Evolutionary conservation across 2,113 vertebrate species (phyloP).

Genomic region (Spea bombifrons): DNA sequence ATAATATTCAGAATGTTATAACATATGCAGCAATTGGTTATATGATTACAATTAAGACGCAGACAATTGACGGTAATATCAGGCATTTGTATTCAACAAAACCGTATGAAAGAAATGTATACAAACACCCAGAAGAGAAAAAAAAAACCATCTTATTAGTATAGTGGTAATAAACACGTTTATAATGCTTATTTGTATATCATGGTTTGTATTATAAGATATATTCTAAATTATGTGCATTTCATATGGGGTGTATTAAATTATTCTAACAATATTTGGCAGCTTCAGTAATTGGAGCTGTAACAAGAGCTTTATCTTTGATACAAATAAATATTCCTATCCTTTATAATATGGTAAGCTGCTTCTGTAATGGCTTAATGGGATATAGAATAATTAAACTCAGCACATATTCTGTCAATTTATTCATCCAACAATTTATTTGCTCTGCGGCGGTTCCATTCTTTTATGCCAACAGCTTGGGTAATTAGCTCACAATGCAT

Average conservation of each 20-base stretch:
- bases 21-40: neutral
- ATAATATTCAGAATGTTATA: neutral
- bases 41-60: neutral
- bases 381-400: constrained; percentile 46
- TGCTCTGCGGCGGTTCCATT: constrained; percentile 21
- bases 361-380: constrained; percentile 46
- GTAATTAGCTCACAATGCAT: constrained; percentile 44
- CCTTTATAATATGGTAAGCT: constrained; percentile 39
- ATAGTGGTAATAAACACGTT: constrained; percentile 14
- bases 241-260: constrained; percentile 38
- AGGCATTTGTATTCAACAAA: neutral
- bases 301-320: constrained; percentile 36
- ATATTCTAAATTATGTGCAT: constrained; percentile 43
- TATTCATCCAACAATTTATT: constrained; percentile 42
- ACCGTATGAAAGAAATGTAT: neutral
- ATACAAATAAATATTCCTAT: constrained; percentile 43
- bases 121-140: neutral
- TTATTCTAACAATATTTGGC: constrained; percentile 42
- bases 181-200: constrained; percentile 29
- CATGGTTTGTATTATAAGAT: constrained; percentile 22
- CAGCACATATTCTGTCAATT: constrained; percentile 35
- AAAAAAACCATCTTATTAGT: constrained; percentile 7
- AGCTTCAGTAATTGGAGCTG: constrained; percentile 45
- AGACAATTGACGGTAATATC: neutral
- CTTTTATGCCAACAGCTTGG: constrained; percentile 39